Conservation (phyloP, 2,797 vertebrate species). For the Darevskia mixta region DNA sequence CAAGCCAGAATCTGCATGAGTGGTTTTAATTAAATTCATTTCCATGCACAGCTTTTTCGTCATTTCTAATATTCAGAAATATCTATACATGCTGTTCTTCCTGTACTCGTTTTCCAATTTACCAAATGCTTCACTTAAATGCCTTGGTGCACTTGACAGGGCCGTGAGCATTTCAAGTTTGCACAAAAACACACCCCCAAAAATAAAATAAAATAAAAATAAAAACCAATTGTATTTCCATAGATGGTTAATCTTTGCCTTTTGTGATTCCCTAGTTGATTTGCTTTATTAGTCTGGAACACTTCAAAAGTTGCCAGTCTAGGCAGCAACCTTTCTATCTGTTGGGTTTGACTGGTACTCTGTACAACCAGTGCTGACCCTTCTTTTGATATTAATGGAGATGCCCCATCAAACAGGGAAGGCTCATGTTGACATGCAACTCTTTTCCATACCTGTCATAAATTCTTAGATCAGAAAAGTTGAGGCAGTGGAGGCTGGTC, state of each 20-base stretch:
- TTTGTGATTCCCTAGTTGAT: background rate
- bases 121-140: conserved; percentile 39
- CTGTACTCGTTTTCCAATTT: conserved; percentile 43
- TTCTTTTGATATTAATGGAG: too few relatives aligned
- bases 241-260: background rate
- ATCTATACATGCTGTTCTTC: conserved; percentile 49
- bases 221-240: background rate
- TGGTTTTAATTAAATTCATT: conserved; percentile 71
- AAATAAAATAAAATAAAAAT: background rate
- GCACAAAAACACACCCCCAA: accelerated
- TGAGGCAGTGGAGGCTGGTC: too few relatives aligned
- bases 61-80: conserved; percentile 56
- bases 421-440: background rate
- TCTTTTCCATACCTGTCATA: background rate
- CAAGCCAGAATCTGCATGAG: conserved; percentile 54
- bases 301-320: background rate
- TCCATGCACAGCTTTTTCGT: conserved; percentile 51
- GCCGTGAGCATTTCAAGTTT: background rate
- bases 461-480: background rate
- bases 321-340: background rate
- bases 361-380: background rate
- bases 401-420: background rate
- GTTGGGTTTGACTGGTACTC: background rate
- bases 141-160: conserved; percentile 24
- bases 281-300: background rate